phyloP scores from a whole-genome alignment of 2,888 invertebrate genomes.

The Tineola bisselliella region DNA sequence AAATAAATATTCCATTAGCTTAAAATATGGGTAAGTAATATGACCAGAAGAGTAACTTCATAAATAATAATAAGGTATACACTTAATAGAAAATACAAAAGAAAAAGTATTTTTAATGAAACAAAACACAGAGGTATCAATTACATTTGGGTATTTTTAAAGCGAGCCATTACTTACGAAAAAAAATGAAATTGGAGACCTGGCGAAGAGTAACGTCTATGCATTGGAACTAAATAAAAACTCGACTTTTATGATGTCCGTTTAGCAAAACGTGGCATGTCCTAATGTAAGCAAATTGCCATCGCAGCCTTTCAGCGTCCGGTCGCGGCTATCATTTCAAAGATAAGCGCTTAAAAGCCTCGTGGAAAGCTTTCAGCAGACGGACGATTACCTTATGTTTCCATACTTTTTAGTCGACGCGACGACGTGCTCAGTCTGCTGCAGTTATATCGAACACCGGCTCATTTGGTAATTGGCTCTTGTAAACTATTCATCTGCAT shows the following conservation, averaged over 20 bases:
- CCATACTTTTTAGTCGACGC: conserved; percentile 11
- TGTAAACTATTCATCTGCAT: background rate
- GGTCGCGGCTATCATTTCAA: conserved; percentile 63
- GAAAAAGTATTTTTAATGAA: background rate
- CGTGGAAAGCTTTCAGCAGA: conserved; percentile 58
- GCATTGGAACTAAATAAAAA: conserved; percentile 15
- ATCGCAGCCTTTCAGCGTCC: conserved; percentile 62
- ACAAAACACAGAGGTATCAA: background rate
- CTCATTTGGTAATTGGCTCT: conserved; percentile 12
- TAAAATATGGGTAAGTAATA: background rate
- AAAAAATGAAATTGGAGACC: conserved; percentile 1
- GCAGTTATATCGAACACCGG: conserved; percentile 12
- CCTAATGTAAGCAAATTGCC: conserved; percentile 67
- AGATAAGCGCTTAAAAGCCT: conserved; percentile 68
- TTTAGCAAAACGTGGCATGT: conserved; percentile 45
- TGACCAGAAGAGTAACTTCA: background rate
- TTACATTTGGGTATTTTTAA: background rate
- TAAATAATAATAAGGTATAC: background rate
- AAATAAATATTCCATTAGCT: background rate
- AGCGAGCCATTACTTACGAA: conserved; percentile 7
- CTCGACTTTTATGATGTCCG: conserved; percentile 29
- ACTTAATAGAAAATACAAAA: background rate
- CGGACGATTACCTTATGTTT: conserved; percentile 16
- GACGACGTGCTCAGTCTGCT: conserved; percentile 3
- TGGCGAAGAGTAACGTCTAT: background rate